These are phyloP conservation scores for Motacilla tschutschensis DNA, from an alignment of 2,113 vertebrate genomes.

Conservation along the genomic window DNA sequence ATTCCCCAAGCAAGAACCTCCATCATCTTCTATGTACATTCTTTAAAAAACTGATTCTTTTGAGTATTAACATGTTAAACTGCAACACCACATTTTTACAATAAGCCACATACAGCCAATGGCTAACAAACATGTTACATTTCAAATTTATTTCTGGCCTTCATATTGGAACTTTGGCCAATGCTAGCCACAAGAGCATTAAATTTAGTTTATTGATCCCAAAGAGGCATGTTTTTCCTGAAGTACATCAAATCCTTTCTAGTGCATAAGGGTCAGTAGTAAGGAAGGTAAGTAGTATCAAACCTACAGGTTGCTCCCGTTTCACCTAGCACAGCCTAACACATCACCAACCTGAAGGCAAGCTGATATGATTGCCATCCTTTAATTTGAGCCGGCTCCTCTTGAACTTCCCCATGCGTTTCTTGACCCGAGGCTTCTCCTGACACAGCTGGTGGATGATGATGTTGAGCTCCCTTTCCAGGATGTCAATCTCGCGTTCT, in stretches of 20 bases:
- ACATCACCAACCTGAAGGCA: constrained; percentile 85
- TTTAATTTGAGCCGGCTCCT: constrained; percentile 90
- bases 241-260: background rate
- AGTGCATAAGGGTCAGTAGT: accelerated
- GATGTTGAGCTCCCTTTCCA: constrained; percentile 94
- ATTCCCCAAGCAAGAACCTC: background rate
- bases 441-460: constrained; percentile 97
- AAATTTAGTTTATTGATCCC: background rate
- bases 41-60: background rate
- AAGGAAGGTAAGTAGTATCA: background rate
- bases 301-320: background rate
- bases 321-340: background rate
- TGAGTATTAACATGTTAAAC: background rate
- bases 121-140: background rate
- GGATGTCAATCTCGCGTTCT: constrained; percentile 92
- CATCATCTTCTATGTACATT: background rate
- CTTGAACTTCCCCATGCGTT: constrained; percentile 93
- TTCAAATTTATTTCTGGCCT: background rate
- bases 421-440: constrained; percentile 93
- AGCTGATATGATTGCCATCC: constrained; percentile 94
- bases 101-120: background rate
- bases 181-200: background rate
- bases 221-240: background rate
- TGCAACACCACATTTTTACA: background rate
- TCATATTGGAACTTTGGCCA: background rate